Base-by-base conservation (phyloP, 2,888 invertebrate genomes). In the Eledone cirrhosa region DNA sequence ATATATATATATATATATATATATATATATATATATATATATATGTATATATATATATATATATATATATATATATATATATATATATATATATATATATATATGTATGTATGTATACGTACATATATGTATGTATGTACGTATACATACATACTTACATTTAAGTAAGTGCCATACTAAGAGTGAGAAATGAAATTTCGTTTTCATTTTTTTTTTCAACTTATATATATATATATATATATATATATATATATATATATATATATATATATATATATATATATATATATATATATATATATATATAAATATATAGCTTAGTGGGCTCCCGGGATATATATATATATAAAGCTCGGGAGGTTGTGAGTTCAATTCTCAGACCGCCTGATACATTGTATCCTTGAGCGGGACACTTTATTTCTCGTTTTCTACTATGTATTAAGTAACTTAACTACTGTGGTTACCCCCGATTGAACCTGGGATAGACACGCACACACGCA, bases 41-140 rank as follows among this genome's bases (percentile, higher is more conserved):
- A 53, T 53, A 53, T 53, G 53, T 53, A 53, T 53, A 53, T 53
- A 53, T 53, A 53, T 53, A 53, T 53, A 53, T 53, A 19, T 53
- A 53, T 53, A 53, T 53, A 53, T 53, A 53, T 53, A 19, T 53
- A 53, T 53, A 53, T 53, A 53, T 53, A 53, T 53, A 53, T 53
- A 53, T 53, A 19, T 53, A 53, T 53, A 53, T 53, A 53, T 53
- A 53, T 53, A 53, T 53, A 53, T 53, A 19, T 53, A 53, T 53
- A 53, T 53, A 53, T 53, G 53, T 53, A 53, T 53, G 19, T 53
- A 53, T 53, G 19, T 53, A 53, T 53, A 19, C 19, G 19, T 53
- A 53, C 19, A 53, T 53, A 53, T 53, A 53, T 53, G 19, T 53
- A 19, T 53, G 19, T 53, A 53, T 53, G 19, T 53, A 53, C 19